Evolutionary conservation across 1,140 invertebrate species (phyloP), one percentile per base, ranked within the genome.

Genomic region (Drosophila nannoptera): DNA sequence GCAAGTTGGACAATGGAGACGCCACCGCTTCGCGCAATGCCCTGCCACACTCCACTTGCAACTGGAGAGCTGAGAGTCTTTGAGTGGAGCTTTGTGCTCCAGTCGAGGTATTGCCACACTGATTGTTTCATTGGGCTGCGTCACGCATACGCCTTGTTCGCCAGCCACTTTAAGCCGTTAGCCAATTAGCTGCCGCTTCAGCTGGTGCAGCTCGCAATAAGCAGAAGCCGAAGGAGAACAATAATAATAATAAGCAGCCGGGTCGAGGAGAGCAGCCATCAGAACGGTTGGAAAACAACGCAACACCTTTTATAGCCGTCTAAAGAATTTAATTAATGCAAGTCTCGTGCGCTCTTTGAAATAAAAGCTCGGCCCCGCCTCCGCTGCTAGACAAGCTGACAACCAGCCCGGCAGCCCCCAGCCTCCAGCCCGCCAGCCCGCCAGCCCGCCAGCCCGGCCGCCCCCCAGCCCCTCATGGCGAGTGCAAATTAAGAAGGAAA

Each of bases 311-410:
- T 83, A 43, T 72, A 78, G 54, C 75, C 53, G 62, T 64, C 73
- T 69, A 49, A 83, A 74, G 78, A 78, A 83, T 83, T 84, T 84
- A 83, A 83, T 83, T 83, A 83, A 84, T 83, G 78, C 78, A 78
- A 69, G 77, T 67, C 69, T 43, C 65, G 36, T 72, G 31, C 65
- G 35, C 52, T 29, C 66, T 64, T 67, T 72, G 64, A 68, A 68
- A 72, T 72, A 50, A 56, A 62, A 72, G 43, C 69, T 36, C 69
- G 14, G 6, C 53, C 32, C 54, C 62, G 40, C 38, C 36, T 53
- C 52, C 54, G 14, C 22, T n/a, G 36, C 5, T 22, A 22, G 22
- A 22, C 22, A 22, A 22, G 22, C 22, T 22, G 22, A 22, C 29
- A n/a, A 0, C 43, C 16, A 8, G 14, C 32, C 7, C 53, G 38